Evolutionary conservation across 2,113 vertebrate genomes (phyloP).

Genomic region (Dinomys branickii): DNA sequence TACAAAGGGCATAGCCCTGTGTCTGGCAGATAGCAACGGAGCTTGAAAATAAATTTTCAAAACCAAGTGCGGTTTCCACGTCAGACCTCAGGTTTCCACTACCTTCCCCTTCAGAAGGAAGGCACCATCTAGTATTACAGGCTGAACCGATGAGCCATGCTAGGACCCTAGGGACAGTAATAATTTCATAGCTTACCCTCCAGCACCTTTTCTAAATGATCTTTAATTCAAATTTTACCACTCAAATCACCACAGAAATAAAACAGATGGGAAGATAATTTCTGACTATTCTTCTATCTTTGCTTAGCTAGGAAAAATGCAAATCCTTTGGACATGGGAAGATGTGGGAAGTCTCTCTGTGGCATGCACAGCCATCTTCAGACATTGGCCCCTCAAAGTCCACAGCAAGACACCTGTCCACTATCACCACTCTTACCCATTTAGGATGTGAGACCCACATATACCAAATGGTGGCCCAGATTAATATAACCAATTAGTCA

Average conservation of each 20-base stretch:
- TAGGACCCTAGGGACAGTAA: not conserved
- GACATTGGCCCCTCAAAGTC: not conserved
- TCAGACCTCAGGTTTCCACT: not conserved
- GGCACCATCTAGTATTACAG: not conserved
- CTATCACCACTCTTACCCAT: not conserved
- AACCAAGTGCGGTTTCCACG: not conserved
- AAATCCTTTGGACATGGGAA: not conserved
- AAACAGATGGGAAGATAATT: not conserved
- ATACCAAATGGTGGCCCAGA: not conserved
- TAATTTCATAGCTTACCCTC: not conserved
- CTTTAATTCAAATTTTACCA: conserved; percentile 2
- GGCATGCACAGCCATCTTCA: not conserved
- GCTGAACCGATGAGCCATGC: not conserved
- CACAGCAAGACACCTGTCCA: not conserved
- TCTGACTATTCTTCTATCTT: not conserved
- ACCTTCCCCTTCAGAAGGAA: not conserved
- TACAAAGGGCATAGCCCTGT: not conserved
- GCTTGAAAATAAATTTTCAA: not conserved
- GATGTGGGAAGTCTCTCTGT: not conserved
- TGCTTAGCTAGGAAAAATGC: not conserved
- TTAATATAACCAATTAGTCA: not conserved
- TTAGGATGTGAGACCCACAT: not conserved
- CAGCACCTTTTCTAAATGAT: not conserved
- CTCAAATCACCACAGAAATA: not conserved
- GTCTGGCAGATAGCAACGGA: not conserved